Evolutionary conservation across 2,888 invertebrate genomes (phyloP), one percentile per base, ranked within the genome.

Genomic region (Pterobdella sp.): DNA sequence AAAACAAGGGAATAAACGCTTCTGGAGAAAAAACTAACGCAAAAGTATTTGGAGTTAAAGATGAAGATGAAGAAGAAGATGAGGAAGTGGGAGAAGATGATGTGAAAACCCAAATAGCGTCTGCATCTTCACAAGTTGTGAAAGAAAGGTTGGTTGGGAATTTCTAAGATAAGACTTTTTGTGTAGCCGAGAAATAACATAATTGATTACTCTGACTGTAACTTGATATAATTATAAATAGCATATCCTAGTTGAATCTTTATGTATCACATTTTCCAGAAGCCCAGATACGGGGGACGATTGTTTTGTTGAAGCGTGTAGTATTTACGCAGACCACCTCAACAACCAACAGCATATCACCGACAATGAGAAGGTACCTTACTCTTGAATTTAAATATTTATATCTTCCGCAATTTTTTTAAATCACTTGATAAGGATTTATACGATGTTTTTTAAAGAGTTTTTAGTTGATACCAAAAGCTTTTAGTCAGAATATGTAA

Each of bases 261-360:
- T n/a, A n/a, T n/a, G n/a, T n/a, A n/a, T 26, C 60, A 56, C n/a
- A 22, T 26, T 26, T n/a, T 22, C 4, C 60, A 56, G 60, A 26
- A 26, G n/a, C 26, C 60, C 60, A 7, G 60, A 56, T 22, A 56
- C 60, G 29, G 69, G 56, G 31, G 69, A 69, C 7, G 71, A 71
- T 32, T 71, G 71, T 26, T 71, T 73, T 29, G 18, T 66, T 26
- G 73, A 67, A 37, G 91, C 92, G 2, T 87, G 91, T 82, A 90
- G 90, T 82, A 88, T 90, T 10, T 86, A 92, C 36, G 90, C 91
- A 78, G 90, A 90, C 81, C 89, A 89, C 75, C 84, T 92, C 73
- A 87, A 88, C 74, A 88, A 88, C 78, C 64, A 88, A 10, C 86
- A 87, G 0, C 84, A 84, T 75, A 88, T 82, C 60, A 80, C 81